Evolutionary conservation across 2,113 vertebrate genomes (phyloP), one percentile per base, ranked within the genome.

Genomic region (Myocastor coypus): DNA sequence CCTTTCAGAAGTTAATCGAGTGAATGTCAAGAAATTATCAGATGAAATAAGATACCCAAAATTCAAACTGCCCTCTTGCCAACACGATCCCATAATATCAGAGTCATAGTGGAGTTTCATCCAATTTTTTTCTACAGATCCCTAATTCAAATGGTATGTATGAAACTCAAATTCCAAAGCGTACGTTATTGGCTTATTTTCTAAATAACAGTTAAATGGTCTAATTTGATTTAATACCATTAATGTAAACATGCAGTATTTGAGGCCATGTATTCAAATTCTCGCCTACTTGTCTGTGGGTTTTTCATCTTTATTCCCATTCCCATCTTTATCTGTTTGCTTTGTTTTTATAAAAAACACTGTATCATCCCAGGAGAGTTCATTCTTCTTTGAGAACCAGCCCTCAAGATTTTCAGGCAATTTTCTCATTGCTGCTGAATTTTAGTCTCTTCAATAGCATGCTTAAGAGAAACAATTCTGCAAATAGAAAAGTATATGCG

Each of bases 131-230:
- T 73, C 66, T 92, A 34, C 87, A 95, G 13, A 52, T 63, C 2
- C 37, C 42, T 57, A 61, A 81, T 89, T 96, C 66, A 96, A 80
- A 77, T 66, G 52, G 19, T 3, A 68, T 7, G 34, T 73, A 66
- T 86, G 50, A 90, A 90, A 86, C 37, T 92, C 50, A 78, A 71
- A 91, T 96, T 64, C 73, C 61, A 63, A 73, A 94, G 13, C 14
- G 63, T 34, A 9, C 69, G 42, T 69, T 63, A 92, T 61, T 63
- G 69, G 12, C 55, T 82, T 95, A 40, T 77, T 94, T 88, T 42
- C 69, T 75, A 93, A 91, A 78, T 92, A 30, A 28, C 22, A 52
- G 13, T 71, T 68, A 90, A 87, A 69, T 86, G 63, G 57, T 86
- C 59, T 91, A 71, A 82, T 69, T 22, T 46, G 1, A 91, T 64